phyloP scores from a whole-genome alignment of 35 echinoderm and acorn worm species.

The Eucidaris tribuloides region DNA sequence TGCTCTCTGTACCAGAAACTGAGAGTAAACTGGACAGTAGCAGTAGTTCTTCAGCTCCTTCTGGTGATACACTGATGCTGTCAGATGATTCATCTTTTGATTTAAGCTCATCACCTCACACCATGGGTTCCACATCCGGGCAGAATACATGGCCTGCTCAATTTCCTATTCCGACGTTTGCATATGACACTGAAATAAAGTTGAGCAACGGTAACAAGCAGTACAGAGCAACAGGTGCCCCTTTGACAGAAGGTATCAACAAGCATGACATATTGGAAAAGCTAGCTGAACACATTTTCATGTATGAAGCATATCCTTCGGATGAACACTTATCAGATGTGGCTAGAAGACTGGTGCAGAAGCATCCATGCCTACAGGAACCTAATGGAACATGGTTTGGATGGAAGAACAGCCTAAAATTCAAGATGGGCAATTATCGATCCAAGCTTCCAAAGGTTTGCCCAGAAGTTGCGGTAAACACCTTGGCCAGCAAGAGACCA shows the following conservation, averaged over 20 bases:
- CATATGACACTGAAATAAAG: slow-evolving; percentile 10
- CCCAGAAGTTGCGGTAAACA: background rate
- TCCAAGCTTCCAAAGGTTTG: background rate
- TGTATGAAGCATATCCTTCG: background rate
- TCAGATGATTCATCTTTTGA: slow-evolving; percentile 7
- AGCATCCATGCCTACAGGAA: background rate
- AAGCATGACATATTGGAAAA: slow-evolving; percentile 19
- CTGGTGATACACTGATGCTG: background rate
- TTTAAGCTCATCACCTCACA: background rate
- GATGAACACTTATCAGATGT: background rate
- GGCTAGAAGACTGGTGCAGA: background rate
- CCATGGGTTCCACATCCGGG: background rate
- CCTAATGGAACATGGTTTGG: background rate
- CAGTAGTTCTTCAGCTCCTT: slow-evolving; percentile 5
- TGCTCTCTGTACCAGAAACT: slow-evolving; percentile 19
- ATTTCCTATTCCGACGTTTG: slow-evolving; percentile 7
- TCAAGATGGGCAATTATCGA: background rate
- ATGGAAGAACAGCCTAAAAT: background rate
- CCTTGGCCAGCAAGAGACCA: background rate
- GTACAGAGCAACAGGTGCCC: background rate
- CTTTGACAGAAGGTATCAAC: background rate
- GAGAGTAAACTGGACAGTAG: slow-evolving; percentile 1
- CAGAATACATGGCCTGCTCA: background rate
- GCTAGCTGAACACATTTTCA: background rate
- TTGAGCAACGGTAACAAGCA: background rate